phyloP scores from a whole-genome alignment of 2,113 vertebrate species.

The Taurulus bubalis region DNA sequence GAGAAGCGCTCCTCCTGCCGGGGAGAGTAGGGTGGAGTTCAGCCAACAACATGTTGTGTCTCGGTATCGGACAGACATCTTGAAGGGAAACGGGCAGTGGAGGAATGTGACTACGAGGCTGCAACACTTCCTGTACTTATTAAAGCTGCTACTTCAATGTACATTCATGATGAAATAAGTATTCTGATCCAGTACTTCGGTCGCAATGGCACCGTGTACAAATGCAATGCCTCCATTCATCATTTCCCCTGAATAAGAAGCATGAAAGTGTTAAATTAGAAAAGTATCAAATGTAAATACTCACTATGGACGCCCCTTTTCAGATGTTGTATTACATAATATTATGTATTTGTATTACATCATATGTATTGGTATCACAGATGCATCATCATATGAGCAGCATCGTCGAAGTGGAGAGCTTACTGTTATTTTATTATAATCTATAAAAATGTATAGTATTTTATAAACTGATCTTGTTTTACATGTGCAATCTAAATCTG shows the following conservation, averaged over 20 bases:
- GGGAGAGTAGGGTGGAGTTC: conserved; percentile 11
- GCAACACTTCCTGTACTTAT: neutral
- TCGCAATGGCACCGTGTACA: neutral
- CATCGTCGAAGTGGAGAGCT: neutral
- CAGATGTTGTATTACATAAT: neutral
- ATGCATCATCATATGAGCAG: neutral
- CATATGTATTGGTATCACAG: neutral
- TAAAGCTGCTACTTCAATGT: neutral
- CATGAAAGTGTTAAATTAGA: neutral
- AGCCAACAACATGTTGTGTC: neutral
- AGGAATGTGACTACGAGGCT: neutral
- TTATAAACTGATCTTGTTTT: too few relatives aligned
- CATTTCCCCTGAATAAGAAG: neutral
- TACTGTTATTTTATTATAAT: too few relatives aligned
- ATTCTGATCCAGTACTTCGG: neutral
- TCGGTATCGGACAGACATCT: neutral
- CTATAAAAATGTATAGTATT: neutral
- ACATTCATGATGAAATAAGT: neutral
- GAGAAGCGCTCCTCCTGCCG: conserved; percentile 47
- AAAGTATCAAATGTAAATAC: neutral
- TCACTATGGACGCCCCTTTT: neutral
- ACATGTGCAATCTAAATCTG: neutral
- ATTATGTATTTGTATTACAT: neutral
- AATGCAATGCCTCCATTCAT: neutral
- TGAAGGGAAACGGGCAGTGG: too few relatives aligned